phyloP scores from a whole-genome alignment of 2,113 vertebrate species.

The Neotragus pygmaeus region DNA sequence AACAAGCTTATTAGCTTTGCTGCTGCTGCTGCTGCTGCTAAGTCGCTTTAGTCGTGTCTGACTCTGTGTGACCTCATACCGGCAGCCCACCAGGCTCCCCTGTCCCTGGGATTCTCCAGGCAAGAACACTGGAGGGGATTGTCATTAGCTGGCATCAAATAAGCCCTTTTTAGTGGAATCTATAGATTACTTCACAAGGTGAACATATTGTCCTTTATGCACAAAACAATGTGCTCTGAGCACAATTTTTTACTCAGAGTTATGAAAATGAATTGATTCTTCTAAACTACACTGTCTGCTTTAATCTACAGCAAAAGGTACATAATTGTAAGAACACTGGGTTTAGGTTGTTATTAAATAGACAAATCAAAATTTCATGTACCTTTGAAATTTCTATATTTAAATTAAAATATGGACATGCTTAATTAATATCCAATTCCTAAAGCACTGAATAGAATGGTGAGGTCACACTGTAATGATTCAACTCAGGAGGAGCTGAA shows the following conservation, averaged over 20 bases:
- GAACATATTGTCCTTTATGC: background rate
- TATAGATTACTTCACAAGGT: background rate
- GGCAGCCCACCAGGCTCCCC: too few species aligned
- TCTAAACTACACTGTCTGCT: background rate
- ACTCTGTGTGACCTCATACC: too few species aligned
- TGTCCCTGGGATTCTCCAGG: too few species aligned
- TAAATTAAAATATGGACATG: slow-evolving; percentile 5
- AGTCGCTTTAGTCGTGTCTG: too few species aligned
- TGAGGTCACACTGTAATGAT: background rate
- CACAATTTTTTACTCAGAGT: background rate
- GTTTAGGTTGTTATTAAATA: background rate
- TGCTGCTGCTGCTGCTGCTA: too few species aligned
- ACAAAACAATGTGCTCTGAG: background rate
- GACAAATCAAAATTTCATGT: slow-evolving; percentile 23
- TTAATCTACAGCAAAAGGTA: background rate
- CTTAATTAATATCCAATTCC: background rate
- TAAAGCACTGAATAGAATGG: background rate
- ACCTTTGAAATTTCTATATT: background rate
- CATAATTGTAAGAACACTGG: background rate
- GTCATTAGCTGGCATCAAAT: background rate
- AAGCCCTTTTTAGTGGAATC: background rate
- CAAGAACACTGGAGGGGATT: too few species aligned
- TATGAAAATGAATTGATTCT: background rate
- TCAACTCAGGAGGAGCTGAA: background rate
- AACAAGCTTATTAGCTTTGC: background rate